Evolutionary conservation across 1,140 invertebrate species (phyloP).

Genomic region (Stegodyphus mimosarum): DNA sequence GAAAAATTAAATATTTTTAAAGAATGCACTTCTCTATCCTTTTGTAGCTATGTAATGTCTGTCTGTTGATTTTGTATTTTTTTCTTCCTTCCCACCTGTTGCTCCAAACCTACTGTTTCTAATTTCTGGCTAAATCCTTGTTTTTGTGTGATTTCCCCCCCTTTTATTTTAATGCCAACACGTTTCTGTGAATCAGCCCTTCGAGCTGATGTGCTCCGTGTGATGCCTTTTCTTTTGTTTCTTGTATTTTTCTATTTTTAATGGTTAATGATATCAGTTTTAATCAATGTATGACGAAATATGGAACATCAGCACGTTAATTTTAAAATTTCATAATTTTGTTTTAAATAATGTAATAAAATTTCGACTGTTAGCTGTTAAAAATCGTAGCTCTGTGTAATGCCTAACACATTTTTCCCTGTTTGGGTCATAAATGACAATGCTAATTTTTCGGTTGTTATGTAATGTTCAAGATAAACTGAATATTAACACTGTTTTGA

Average conservation of each 20-base stretch:
- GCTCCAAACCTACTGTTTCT: conserved; percentile 23
- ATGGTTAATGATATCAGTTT: too few species aligned
- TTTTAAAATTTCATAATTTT: too few species aligned
- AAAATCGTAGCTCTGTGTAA: too few species aligned
- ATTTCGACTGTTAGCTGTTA: neutral
- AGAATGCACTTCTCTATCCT: neutral
- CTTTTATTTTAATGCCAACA: conserved; percentile 11
- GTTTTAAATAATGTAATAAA: neutral
- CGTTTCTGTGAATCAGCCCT: conserved; percentile 19
- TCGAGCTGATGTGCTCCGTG: conserved; percentile 45
- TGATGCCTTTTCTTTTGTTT: conserved; percentile 47
- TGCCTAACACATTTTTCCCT: too few species aligned
- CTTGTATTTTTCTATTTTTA: neutral
- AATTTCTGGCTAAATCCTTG: neutral
- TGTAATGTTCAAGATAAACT: too few species aligned
- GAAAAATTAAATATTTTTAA: neutral
- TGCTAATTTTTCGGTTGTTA: too few species aligned
- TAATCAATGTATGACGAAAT: too few species aligned
- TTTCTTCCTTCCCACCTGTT: conserved; percentile 1
- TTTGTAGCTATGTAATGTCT: neutral
- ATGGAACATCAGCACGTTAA: too few species aligned
- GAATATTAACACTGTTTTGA: too few species aligned
- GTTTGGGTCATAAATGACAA: too few species aligned
- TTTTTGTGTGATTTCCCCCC: conserved; percentile 25
- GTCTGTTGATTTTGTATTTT: neutral